A percentile compares a stretch with the other conserved stretches of the same genome.
phyloP scores from a whole-genome alignment of 2,797 vertebrate species.

The Nyctalus aviator region DNA sequence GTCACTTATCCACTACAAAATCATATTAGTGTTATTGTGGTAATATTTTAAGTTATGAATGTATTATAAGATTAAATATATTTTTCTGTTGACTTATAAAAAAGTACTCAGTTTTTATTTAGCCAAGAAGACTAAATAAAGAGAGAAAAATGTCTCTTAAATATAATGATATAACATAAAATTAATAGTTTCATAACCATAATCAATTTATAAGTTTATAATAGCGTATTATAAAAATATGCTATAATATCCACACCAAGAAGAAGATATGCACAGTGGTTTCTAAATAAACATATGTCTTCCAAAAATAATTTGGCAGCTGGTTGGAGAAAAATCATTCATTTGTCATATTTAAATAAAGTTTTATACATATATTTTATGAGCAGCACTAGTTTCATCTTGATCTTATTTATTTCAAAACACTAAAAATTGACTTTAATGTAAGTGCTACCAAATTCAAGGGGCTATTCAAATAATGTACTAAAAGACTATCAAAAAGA shows the following conservation, averaged over 20 bases:
- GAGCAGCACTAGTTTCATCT: slow-evolving; percentile 29
- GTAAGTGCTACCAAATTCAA: not conserved
- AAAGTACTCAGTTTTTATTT: not conserved
- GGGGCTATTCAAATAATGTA: not conserved
- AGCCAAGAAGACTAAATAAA: not conserved
- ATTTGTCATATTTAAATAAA: slow-evolving; percentile 65
- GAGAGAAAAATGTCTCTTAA: not conserved
- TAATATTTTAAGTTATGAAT: not conserved
- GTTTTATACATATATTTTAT: slow-evolving; percentile 34
- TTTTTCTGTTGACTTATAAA: slow-evolving; percentile 11
- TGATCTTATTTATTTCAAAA: slow-evolving; percentile 59
- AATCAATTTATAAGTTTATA: not conserved
- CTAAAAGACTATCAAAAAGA: not conserved
- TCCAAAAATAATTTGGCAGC: slow-evolving; percentile 41
- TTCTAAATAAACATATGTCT: slow-evolving; percentile 61
- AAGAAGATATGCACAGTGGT: not conserved
- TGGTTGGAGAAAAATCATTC: not conserved
- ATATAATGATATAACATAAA: not conserved
- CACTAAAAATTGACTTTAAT: not conserved
- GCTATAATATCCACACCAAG: not conserved
- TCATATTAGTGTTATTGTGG: not conserved
- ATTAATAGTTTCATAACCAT: not conserved
- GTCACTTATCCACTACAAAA: not conserved
- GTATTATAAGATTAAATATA: not conserved
- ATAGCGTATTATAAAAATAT: not conserved